Evolutionary conservation across 2,797 vertebrate species (phyloP).

Genomic region (Manis pentadactyla): DNA sequence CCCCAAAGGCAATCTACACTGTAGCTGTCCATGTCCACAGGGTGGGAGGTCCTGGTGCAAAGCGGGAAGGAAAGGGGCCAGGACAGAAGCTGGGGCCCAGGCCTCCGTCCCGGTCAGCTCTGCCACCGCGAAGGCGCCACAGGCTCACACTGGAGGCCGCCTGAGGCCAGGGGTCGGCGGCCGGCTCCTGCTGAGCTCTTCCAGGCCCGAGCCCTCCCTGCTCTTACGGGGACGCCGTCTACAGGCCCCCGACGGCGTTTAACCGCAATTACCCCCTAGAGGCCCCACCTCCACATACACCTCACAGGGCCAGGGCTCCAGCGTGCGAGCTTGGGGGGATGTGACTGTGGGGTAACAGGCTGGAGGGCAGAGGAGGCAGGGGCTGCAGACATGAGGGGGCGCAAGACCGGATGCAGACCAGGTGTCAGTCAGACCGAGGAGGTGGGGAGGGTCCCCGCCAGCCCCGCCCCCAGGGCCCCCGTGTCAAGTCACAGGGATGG

Average conservation of each 20-base stretch:
- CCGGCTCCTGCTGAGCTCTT: not conserved
- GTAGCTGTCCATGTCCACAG: not conserved
- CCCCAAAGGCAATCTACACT: not conserved
- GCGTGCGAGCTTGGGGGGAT: too few species aligned
- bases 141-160: rapidly evolving
- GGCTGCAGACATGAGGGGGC: not conserved
- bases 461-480: rapidly evolving
- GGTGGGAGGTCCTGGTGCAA: not conserved
- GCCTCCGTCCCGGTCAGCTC: not conserved
- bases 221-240: not conserved
- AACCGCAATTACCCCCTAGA: not conserved
- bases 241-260: rapidly evolving
- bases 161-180: not conserved
- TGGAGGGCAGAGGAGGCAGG: not conserved
- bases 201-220: not conserved
- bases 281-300: not conserved
- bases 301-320: not conserved
- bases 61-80: not conserved
- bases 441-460: not conserved
- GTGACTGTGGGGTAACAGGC: too few species aligned
- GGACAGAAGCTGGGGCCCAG: rapidly evolving
- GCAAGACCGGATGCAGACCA: rapidly evolving
- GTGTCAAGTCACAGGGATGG: too few species aligned
- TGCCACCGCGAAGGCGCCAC: not conserved
- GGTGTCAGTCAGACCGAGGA: too few species aligned